Percentiles rank a stretch among this genome's conserved stretches.
phyloP scores from a whole-genome alignment of 1,140 invertebrate genomes.

The Lepidurus couesii region DNA sequence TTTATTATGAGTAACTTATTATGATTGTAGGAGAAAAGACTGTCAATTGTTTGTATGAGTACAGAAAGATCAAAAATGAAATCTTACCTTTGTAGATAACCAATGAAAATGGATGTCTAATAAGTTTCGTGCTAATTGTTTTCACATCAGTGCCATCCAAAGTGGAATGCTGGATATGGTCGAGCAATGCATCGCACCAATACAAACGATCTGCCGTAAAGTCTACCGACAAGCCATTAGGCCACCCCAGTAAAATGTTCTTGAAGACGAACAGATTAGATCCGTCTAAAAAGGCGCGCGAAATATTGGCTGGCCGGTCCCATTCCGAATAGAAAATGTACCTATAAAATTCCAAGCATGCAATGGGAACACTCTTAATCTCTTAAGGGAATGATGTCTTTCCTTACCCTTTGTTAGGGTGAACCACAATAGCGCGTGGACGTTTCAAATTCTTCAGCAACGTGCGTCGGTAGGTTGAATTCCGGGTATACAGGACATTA shows the following conservation, averaged over 20 bases:
- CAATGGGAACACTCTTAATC: no score
- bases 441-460: constrained; percentile 81
- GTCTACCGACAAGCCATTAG: constrained; percentile 90
- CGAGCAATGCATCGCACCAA: constrained; percentile 90
- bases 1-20: no score
- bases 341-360: constrained; percentile 33
- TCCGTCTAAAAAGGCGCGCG: constrained; percentile 81
- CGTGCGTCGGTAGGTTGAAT: constrained; percentile 75
- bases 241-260: constrained; percentile 90
- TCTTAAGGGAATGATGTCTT: constrained; percentile 39
- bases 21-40: neutral
- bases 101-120: constrained; percentile 93
- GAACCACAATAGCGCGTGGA: constrained; percentile 89
- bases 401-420: constrained; percentile 75
- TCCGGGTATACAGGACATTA: constrained; percentile 82
- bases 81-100: constrained; percentile 65
- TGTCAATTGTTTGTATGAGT: neutral
- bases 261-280: constrained; percentile 78
- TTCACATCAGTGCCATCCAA: constrained; percentile 88
- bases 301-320: constrained; percentile 93
- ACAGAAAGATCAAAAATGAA: constrained; percentile 42
- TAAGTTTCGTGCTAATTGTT: constrained; percentile 78
- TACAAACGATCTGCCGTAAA: constrained; percentile 79
- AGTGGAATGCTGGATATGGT: constrained; percentile 92
- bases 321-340: constrained; percentile 93